These are phyloP conservation scores for Oegoconia quadripuncta DNA, from an alignment of 2,888 invertebrate species.

Conservation along the genomic window DNA sequence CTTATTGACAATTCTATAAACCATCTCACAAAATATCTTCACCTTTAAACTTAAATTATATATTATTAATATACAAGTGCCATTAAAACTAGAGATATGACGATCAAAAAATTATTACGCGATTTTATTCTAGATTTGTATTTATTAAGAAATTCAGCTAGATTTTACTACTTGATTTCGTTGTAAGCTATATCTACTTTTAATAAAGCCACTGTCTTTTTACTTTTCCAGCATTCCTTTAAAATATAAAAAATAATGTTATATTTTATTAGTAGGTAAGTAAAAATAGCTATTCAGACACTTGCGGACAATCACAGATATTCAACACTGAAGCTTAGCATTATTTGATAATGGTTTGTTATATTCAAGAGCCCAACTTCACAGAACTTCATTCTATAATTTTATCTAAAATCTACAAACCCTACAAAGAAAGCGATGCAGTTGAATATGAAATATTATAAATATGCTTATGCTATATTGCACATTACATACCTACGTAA, in stretches of 20 bases:
- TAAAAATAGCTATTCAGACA: constrained; percentile 10
- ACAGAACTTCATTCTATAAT: background rate
- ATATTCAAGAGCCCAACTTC: constrained; percentile 1
- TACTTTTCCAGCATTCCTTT: constrained; percentile 1
- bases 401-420: background rate
- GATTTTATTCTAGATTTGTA: background rate
- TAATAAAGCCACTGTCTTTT: background rate
- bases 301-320: constrained; percentile 14
- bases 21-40: constrained; percentile 56
- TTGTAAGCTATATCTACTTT: background rate
- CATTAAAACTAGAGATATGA: constrained; percentile 4
- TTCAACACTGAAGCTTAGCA: constrained; percentile 6
- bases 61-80: background rate
- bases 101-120: background rate
- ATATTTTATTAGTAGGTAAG: no score
- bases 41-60: constrained; percentile 9
- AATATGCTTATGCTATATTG: no score
- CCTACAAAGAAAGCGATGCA: no score
- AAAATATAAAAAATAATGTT: constrained; percentile 6
- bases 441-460: no score
- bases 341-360: background rate
- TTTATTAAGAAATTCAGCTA: no score
- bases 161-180: no score
- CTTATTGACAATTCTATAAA: constrained; percentile 37
- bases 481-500: no score